A percentile compares a stretch with the other conserved stretches of the same genome.
Conservation (phyloP, 1,140 invertebrate species). For the Drosophila ambigua region DNA sequence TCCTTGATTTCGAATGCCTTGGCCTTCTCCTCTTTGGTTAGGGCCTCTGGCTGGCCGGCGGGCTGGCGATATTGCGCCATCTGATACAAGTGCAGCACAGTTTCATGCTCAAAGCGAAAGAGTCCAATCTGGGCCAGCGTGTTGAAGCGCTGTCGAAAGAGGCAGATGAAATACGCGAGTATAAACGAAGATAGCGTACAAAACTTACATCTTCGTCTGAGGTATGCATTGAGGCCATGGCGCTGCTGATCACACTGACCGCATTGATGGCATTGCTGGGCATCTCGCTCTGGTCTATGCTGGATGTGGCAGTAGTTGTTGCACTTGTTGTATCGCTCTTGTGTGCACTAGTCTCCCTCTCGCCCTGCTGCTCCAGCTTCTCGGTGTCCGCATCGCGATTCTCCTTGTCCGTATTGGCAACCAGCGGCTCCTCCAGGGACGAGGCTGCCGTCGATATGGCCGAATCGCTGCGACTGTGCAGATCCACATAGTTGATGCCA, state of each 20-base stretch:
- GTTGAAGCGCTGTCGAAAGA: slow-evolving; percentile 85
- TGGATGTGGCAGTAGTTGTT: slow-evolving; percentile 61
- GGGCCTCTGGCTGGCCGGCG: slow-evolving; percentile 44
- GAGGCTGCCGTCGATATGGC: slow-evolving; percentile 46
- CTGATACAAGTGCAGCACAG: slow-evolving; percentile 77
- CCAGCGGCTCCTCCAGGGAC: slow-evolving; percentile 52
- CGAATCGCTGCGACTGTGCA: slow-evolving; percentile 48
- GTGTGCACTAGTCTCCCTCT: slow-evolving; percentile 18
- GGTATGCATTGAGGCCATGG: slow-evolving; percentile 74
- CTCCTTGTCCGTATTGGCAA: slow-evolving; percentile 73
- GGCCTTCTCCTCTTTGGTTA: slow-evolving; percentile 84
- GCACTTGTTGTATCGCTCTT: slow-evolving; percentile 75
- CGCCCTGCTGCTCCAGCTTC: slow-evolving; percentile 57
- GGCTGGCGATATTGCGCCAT: slow-evolving; percentile 71
- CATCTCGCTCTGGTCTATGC: slow-evolving; percentile 69
- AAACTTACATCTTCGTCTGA: slow-evolving; percentile 74
- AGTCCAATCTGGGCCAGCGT: slow-evolving; percentile 84
- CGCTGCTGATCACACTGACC: slow-evolving; percentile 80
- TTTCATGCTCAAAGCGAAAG: slow-evolving; percentile 85
- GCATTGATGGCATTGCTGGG: slow-evolving; percentile 76
- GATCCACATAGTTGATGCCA: slow-evolving; percentile 77
- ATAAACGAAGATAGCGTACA: neutral
- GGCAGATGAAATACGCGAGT: neutral
- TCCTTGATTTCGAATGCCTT: slow-evolving; percentile 84
- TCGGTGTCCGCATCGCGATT: slow-evolving; percentile 73